phyloP scores from a whole-genome alignment of 2,113 vertebrate genomes.

The Triplophysa tibetana region DNA sequence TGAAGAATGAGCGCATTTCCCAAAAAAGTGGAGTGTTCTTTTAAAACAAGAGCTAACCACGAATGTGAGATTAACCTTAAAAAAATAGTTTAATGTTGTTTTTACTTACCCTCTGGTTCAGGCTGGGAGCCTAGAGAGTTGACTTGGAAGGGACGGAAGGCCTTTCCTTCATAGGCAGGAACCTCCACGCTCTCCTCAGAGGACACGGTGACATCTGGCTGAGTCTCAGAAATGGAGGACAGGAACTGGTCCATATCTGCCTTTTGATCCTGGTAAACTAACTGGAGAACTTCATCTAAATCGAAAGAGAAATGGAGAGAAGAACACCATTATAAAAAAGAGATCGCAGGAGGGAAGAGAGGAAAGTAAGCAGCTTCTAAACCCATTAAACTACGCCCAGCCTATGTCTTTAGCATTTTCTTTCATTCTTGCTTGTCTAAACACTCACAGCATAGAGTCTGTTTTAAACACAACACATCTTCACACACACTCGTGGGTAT shows the following conservation, averaged over 20 bases:
- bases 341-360: neutral
- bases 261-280: constrained; percentile 79
- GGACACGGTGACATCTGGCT: constrained; percentile 86
- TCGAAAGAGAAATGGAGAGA: neutral
- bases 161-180: constrained; percentile 77
- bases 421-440: constrained; percentile 50
- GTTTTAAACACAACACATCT: constrained; percentile 48
- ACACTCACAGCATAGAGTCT: constrained; percentile 46
- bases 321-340: neutral
- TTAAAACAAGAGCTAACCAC: no score
- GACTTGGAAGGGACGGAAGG: constrained; percentile 89
- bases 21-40: no score
- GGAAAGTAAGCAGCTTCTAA: neutral
- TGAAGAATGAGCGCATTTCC: no score
- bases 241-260: constrained; percentile 95
- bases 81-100: no score
- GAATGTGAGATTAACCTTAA: no score
- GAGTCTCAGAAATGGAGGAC: constrained; percentile 89
- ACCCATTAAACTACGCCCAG: neutral
- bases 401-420: neutral
- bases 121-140: constrained; percentile 84
- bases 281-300: constrained; percentile 87
- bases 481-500: constrained; percentile 54
- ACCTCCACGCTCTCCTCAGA: constrained; percentile 90
- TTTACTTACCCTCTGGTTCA: constrained; percentile 83